Conservation (phyloP, 2,888 invertebrate species). For the Morpho deidamia region DNA sequence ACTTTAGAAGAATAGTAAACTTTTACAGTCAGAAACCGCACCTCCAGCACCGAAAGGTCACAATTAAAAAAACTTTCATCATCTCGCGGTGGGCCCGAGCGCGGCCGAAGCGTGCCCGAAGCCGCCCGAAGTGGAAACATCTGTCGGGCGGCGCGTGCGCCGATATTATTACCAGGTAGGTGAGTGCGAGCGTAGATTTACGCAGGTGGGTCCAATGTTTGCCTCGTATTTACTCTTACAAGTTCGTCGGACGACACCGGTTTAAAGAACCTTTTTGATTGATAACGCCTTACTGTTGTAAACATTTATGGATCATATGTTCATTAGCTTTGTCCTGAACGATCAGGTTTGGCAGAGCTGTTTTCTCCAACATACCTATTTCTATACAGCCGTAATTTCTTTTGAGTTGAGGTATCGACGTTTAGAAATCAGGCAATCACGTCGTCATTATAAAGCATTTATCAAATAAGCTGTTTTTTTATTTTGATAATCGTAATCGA, state of each 20-base stretch:
- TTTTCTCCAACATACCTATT: no score
- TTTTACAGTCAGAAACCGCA: neutral
- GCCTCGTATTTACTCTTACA: neutral
- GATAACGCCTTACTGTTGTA: neutral
- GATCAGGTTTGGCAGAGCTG: no score
- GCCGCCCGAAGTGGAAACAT: conserved; percentile 38
- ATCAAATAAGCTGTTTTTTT: no score
- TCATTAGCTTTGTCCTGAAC: no score
- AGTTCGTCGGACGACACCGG: neutral
- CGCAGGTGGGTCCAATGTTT: conserved; percentile 1
- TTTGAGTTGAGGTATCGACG: no score
- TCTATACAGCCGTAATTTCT: no score
- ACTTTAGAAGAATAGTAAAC: no score
- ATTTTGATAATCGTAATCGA: no score
- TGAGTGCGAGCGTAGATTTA: neutral
- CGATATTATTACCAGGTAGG: conserved; percentile 26
- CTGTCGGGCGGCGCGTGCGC: conserved; percentile 48
- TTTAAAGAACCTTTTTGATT: neutral
- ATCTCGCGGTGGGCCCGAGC: neutral
- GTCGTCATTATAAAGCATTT: no score
- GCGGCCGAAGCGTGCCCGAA: conserved; percentile 25
- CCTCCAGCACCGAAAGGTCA: neutral
- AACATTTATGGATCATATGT: no score
- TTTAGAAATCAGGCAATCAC: no score
- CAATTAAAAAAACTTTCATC: neutral